Conservation (phyloP, 2,888 invertebrate genomes). For the Sussaba pulchella region DNA sequence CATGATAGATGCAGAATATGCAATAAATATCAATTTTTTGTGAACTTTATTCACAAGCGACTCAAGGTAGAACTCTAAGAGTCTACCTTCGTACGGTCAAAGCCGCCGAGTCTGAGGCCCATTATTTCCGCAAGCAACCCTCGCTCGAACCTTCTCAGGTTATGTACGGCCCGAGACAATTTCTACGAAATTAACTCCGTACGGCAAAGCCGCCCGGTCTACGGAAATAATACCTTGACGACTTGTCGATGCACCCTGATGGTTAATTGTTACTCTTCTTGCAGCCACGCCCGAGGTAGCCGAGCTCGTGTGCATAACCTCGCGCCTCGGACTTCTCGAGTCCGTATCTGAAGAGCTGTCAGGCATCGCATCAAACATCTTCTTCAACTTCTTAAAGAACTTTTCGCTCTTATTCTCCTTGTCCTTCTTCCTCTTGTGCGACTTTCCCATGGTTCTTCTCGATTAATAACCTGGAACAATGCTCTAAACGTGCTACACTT, state of each 20-base stretch:
- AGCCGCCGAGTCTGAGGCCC: constrained; percentile 43
- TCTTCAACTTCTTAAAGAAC: constrained; percentile 55
- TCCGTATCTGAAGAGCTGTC: constrained; percentile 54
- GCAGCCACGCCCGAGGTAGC: too few species aligned
- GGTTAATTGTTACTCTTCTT: too few species aligned
- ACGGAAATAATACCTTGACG: not conserved
- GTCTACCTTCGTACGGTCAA: constrained; percentile 41
- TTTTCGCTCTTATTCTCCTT: constrained; percentile 44
- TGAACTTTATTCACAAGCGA: constrained; percentile 3
- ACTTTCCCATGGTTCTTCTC: constrained; percentile 49
- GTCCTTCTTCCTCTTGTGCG: constrained; percentile 56
- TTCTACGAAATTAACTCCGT: constrained; percentile 2
- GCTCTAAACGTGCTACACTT: constrained; percentile 56
- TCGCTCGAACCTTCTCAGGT: too few species aligned
- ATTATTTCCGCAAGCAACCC: too few species aligned
- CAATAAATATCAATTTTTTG: constrained; percentile 8
- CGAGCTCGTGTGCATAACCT: not conserved
- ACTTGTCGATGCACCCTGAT: not conserved
- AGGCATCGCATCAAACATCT: constrained; percentile 56
- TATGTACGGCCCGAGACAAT: not conserved
- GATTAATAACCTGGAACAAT: constrained; percentile 47
- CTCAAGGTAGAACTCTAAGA: constrained; percentile 44
- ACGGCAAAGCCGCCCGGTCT: not conserved
- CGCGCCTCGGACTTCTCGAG: constrained; percentile 2
- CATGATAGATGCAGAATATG: constrained; percentile 18